These are phyloP conservation scores for Apostichopus parvimensis DNA, from an alignment of 35 echinoderm and acorn worm genomes.

Conservation along the genomic window DNA sequence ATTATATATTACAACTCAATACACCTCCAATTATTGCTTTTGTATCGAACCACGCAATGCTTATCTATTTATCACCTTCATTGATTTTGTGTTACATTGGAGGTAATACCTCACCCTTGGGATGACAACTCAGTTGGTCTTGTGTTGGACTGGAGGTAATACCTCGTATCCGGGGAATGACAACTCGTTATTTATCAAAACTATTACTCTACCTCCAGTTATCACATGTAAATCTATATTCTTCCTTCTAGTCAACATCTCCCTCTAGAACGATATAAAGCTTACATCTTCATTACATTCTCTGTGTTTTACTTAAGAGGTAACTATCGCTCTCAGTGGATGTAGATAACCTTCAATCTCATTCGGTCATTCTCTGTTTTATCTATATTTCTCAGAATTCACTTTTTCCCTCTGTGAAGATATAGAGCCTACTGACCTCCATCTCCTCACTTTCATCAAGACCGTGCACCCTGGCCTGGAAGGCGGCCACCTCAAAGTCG, in stretches of 20 bases:
- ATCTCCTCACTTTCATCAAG: constrained; percentile 61
- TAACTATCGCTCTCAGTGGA: too few species aligned
- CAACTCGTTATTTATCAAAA: neutral
- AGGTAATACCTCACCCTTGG: neutral
- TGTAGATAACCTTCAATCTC: too few species aligned
- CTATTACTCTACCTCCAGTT: neutral
- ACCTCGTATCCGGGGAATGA: neutral
- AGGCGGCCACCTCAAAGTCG: constrained; percentile 94
- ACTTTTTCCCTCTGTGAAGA: neutral
- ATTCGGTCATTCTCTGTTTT: too few species aligned
- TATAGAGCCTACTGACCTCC: constrained; percentile 5
- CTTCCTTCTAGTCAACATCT: too few species aligned
- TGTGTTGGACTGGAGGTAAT: neutral
- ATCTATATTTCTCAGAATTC: too few species aligned
- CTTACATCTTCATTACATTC: too few species aligned
- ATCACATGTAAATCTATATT: neutral
- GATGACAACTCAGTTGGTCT: neutral
- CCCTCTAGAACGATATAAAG: too few species aligned
- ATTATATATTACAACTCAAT: neutral
- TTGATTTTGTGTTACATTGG: neutral
- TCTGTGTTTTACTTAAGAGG: too few species aligned
- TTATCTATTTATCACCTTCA: too few species aligned
- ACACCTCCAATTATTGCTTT: neutral
- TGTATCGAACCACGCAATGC: neutral
- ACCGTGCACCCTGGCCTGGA: constrained; percentile 76